Evolutionary conservation across 2,888 invertebrate genomes (phyloP).

Genomic region (Eristalis pertinax): DNA sequence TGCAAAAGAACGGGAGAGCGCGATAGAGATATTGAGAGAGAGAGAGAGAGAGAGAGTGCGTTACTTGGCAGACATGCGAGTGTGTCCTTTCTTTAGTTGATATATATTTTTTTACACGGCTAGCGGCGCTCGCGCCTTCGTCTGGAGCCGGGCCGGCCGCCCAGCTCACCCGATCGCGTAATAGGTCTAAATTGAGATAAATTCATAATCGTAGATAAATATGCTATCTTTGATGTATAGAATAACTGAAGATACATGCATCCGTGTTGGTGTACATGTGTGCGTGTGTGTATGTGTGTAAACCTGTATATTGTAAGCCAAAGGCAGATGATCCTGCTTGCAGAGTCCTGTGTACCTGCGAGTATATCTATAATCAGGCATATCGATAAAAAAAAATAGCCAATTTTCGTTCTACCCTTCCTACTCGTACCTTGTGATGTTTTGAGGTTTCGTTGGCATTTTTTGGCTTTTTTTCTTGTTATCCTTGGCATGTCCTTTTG

Average conservation of each 20-base stretch:
- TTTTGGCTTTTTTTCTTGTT: too few species aligned
- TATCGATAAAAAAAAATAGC: neutral
- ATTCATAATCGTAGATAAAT: neutral
- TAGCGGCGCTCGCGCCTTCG: slow-evolving; percentile 20
- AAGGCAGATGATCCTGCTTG: slow-evolving; percentile 5
- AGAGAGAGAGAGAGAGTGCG: neutral
- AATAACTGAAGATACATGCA: slow-evolving; percentile 47
- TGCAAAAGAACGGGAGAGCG: neutral
- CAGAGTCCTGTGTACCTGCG: neutral
- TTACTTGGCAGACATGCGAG: slow-evolving; percentile 21
- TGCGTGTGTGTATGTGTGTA: slow-evolving; percentile 18
- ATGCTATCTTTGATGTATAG: slow-evolving; percentile 62
- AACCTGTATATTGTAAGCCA: slow-evolving; percentile 43
- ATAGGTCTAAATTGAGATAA: slow-evolving; percentile 63
- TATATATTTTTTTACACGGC: slow-evolving; percentile 66
- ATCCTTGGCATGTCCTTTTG: too few species aligned
- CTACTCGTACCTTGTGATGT: too few species aligned
- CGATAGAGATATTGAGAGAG: neutral
- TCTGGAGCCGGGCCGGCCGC: slow-evolving; percentile 14
- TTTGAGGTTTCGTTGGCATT: too few species aligned
- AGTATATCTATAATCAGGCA: neutral
- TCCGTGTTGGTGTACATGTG: slow-evolving; percentile 41
- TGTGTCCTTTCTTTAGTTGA: slow-evolving; percentile 53
- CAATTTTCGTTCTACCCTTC: neutral
- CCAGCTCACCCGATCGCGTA: slow-evolving; percentile 67